Percentiles rank a stretch among this genome's conserved stretches.
Conservation (phyloP, 2,797 vertebrate species). For the Philypnodon macrostomus region DNA sequence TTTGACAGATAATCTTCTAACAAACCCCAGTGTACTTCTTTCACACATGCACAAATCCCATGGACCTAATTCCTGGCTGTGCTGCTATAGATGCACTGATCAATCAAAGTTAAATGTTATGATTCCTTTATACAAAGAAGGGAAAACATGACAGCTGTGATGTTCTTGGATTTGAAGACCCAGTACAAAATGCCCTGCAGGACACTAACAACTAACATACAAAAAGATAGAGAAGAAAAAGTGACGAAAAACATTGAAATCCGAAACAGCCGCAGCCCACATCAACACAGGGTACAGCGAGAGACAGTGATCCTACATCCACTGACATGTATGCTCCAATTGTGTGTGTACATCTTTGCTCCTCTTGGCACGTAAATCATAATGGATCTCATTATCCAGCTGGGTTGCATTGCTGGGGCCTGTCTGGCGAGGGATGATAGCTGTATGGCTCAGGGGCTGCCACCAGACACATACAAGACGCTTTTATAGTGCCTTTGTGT, state of each 20-base stretch:
- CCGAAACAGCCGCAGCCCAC: slow-evolving; percentile 56
- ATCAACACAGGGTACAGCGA: slow-evolving; percentile 44
- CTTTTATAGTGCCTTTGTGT: slow-evolving; percentile 2
- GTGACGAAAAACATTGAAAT: slow-evolving; percentile 47
- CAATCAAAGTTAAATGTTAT: slow-evolving; percentile 39
- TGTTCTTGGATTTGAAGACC: slow-evolving; percentile 47
- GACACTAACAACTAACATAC: too few relatives aligned
- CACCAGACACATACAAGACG: slow-evolving; percentile 18
- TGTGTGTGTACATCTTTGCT: slow-evolving; percentile 57
- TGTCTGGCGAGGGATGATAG: slow-evolving; percentile 72
- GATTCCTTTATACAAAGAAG: slow-evolving; percentile 19
- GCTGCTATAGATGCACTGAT: slow-evolving; percentile 37
- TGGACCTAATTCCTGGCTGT: slow-evolving; percentile 29
- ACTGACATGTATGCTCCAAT: slow-evolving; percentile 38
- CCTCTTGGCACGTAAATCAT: slow-evolving; percentile 72
- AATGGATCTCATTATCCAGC: slow-evolving; percentile 77
- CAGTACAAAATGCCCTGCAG: too few relatives aligned
- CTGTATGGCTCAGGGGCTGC: slow-evolving; percentile 64
- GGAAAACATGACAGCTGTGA: slow-evolving; percentile 11
- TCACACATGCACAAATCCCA: slow-evolving; percentile 20
- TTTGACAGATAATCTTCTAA: slow-evolving; percentile 51
- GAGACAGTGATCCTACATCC: slow-evolving; percentile 27
- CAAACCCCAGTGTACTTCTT: slow-evolving; percentile 26
- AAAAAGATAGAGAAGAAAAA: too few relatives aligned
- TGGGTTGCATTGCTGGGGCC: slow-evolving; percentile 67